Evolutionary conservation across 2,888 invertebrate species (phyloP).

Genomic region (Amphipoea lucens): DNA sequence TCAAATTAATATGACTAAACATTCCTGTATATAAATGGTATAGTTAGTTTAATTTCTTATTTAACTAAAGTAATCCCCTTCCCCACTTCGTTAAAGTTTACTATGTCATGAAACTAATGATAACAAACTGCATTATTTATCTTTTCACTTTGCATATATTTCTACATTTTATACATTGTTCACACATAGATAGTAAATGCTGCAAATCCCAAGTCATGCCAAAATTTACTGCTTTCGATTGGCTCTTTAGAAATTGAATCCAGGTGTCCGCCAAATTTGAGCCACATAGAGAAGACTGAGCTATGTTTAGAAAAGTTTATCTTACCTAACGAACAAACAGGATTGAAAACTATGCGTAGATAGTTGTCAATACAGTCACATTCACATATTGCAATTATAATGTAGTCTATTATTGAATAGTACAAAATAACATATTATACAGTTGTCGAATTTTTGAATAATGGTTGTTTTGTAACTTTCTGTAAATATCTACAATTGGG

Average conservation of each 20-base stretch:
- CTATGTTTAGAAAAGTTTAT: constrained; percentile 67
- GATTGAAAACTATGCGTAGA: constrained; percentile 48
- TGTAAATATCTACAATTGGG: constrained; percentile 68
- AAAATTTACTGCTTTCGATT: constrained; percentile 64
- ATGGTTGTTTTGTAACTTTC: constrained; percentile 63
- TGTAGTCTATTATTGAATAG: constrained; percentile 79
- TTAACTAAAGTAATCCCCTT: constrained; percentile 39
- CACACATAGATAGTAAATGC: constrained; percentile 36
- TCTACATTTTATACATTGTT: constrained; percentile 71
- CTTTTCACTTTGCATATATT: constrained; percentile 70
- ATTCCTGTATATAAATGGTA: constrained; percentile 82
- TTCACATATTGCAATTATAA: constrained; percentile 63
- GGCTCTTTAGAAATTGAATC: constrained; percentile 52
- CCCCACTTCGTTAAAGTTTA: constrained; percentile 14
- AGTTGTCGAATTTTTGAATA: constrained; percentile 66
- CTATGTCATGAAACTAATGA: constrained; percentile 20
- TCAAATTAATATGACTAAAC: constrained; percentile 71
- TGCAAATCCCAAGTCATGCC: constrained; percentile 63
- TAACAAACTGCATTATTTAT: constrained; percentile 34
- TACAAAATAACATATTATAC: constrained; percentile 75
- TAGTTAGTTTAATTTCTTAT: constrained; percentile 66
- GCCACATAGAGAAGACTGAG: constrained; percentile 75
- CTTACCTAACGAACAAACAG: constrained; percentile 51
- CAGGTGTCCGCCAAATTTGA: constrained; percentile 67
- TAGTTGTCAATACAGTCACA: constrained; percentile 40